A percentile compares a stretch with the other conserved stretches of the same genome.
Evolutionary conservation across 2,113 vertebrate species (phyloP).

Genomic region (Thunnus thynnus): DNA sequence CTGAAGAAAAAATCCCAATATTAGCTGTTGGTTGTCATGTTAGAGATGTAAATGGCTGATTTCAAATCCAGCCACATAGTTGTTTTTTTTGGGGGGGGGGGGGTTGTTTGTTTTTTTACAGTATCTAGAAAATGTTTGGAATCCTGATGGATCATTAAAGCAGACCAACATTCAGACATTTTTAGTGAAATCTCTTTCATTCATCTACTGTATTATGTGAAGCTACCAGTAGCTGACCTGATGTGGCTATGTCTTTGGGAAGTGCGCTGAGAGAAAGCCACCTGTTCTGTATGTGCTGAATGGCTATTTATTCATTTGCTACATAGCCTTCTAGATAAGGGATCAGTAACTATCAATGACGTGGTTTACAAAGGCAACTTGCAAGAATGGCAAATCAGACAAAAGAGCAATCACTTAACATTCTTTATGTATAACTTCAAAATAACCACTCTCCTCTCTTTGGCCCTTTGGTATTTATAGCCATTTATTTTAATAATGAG

Average conservation of each 20-base stretch:
- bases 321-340: neutral
- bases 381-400: neutral
- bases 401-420: slow-evolving; percentile 3
- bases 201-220: neutral
- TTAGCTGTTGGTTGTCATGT: too few relatives aligned
- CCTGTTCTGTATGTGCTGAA: neutral
- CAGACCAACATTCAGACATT: too few relatives aligned
- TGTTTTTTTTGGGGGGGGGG: too few relatives aligned
- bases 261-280: neutral
- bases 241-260: neutral
- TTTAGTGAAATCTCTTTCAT: neutral
- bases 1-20: too few relatives aligned
- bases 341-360: slow-evolving; percentile 5
- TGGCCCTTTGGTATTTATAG: slow-evolving; percentile 22
- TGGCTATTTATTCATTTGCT: neutral
- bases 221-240: neutral
- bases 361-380: neutral
- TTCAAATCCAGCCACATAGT: too few relatives aligned
- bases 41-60: too few relatives aligned
- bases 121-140: too few relatives aligned
- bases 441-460: slow-evolving; percentile 6
- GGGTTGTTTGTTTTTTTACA: too few relatives aligned
- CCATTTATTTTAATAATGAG: slow-evolving; percentile 4
- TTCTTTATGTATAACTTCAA: neutral
- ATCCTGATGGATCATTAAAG: too few relatives aligned